phyloP scores from a whole-genome alignment of 2,888 invertebrate species.

The Aricia artaxerxes region DNA sequence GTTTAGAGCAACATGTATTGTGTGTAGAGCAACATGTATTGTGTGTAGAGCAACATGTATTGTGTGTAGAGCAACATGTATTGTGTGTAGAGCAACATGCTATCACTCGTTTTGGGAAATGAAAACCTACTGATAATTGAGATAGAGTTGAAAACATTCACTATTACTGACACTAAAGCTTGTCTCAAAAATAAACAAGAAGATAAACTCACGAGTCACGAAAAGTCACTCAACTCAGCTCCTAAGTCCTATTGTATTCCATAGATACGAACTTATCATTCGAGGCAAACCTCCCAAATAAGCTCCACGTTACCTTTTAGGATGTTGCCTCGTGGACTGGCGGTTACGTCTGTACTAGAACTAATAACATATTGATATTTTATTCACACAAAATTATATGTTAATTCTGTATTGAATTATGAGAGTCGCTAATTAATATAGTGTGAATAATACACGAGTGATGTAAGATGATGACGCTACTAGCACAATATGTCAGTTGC shows the following conservation, averaged over 20 bases:
- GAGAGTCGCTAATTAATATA: neutral
- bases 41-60: too few relatives aligned
- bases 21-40: too few relatives aligned
- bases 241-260: neutral
- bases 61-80: too few relatives aligned
- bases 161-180: neutral
- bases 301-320: neutral
- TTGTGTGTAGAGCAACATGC: too few relatives aligned
- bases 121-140: too few relatives aligned
- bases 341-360: neutral
- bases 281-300: neutral
- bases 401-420: neutral
- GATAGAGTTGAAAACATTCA: too few relatives aligned
- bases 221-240: neutral
- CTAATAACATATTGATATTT: conserved; percentile 6
- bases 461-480: neutral
- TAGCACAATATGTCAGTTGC: neutral
- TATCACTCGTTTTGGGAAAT: too few relatives aligned
- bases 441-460: conserved; percentile 7
- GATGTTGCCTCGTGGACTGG: neutral
- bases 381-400: conserved; percentile 12
- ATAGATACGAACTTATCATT: neutral
- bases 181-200: neutral
- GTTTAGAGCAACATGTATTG: too few relatives aligned
- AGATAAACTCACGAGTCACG: neutral